A percentile compares a stretch with the other conserved stretches of the same genome.
These are phyloP conservation scores for Macropis europaea DNA, from an alignment of 2,888 invertebrate genomes.

Conservation along the genomic window DNA sequence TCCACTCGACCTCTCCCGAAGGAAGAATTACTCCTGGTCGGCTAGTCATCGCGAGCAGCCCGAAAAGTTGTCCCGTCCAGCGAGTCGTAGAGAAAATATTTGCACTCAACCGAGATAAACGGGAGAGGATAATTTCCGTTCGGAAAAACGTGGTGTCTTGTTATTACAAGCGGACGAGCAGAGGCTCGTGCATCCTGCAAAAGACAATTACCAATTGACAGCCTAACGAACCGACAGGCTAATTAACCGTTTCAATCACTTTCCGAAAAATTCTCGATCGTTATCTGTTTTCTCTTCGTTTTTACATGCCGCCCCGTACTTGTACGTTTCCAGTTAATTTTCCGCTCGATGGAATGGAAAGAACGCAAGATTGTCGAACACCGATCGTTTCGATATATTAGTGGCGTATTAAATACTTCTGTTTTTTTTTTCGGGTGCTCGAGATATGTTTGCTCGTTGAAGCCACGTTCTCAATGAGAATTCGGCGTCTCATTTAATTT, in stretches of 20 bases:
- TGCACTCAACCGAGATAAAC: slow-evolving; percentile 65
- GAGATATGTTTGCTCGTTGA: slow-evolving; percentile 24
- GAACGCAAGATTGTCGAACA: neutral
- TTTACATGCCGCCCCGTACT: neutral
- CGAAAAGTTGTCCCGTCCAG: slow-evolving; percentile 53
- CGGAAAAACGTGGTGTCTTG: neutral
- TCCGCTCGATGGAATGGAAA: neutral
- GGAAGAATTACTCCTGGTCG: slow-evolving; percentile 40
- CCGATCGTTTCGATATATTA: slow-evolving; percentile 1
- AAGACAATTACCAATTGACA: slow-evolving; percentile 44
- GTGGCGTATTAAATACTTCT: neutral
- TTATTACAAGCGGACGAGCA: neutral
- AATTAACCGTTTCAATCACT: slow-evolving; percentile 35
- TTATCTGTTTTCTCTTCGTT: slow-evolving; percentile 1
- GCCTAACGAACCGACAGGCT: slow-evolving; percentile 50
- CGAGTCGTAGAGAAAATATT: slow-evolving; percentile 40
- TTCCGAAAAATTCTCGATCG: neutral
- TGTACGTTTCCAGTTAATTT: neutral
- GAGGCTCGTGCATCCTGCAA: neutral
- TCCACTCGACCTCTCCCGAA: slow-evolving; percentile 4
- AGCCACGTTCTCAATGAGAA: slow-evolving; percentile 44
- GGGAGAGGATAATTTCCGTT: slow-evolving; percentile 63
- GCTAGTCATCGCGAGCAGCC: slow-evolving; percentile 25
- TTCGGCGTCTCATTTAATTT: slow-evolving; percentile 71
- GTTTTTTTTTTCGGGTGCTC: neutral